Conservation (phyloP, 2,888 invertebrate genomes). For the Aphelenchoides bicaudatus region DNA sequence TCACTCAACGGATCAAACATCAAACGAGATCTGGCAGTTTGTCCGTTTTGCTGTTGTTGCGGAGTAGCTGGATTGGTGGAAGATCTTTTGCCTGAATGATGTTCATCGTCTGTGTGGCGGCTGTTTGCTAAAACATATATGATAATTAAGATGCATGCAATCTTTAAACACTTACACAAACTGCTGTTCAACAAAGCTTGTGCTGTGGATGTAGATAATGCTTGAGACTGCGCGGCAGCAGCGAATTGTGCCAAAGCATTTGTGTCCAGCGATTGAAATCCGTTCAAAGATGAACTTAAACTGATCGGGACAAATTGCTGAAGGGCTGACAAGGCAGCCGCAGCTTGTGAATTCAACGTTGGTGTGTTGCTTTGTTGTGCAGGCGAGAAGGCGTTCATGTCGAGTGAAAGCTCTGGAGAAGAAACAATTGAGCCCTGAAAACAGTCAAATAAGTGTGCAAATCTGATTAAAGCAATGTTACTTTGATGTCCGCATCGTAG, state of each 20-base stretch:
- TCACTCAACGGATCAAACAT: constrained; percentile 99
- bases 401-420: constrained; percentile 43
- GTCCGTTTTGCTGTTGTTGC: constrained; percentile 16
- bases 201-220: not conserved
- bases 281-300: constrained; percentile 5
- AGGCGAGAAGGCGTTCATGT: constrained; percentile 38
- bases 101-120: too few species aligned
- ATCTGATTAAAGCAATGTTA: not conserved
- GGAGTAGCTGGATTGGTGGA: constrained; percentile 15
- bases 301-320: constrained; percentile 13
- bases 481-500: constrained; percentile 21
- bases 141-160: too few species aligned
- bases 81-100: constrained; percentile 8
- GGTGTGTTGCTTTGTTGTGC: constrained; percentile 20
- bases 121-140: too few species aligned
- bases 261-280: constrained; percentile 13
- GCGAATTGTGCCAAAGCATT: constrained; percentile 18
- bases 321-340: constrained; percentile 16
- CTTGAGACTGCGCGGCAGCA: constrained; percentile 19
- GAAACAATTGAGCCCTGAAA: constrained; percentile 48
- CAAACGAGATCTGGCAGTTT: constrained; percentile 76
- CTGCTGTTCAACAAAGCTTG: not conserved
- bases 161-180: too few species aligned
- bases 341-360: constrained; percentile 20
- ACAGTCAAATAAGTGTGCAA: not conserved